phyloP scores from a whole-genome alignment of 2,113 vertebrate species.

The rat (Rattus norvegicus) region DNA sequence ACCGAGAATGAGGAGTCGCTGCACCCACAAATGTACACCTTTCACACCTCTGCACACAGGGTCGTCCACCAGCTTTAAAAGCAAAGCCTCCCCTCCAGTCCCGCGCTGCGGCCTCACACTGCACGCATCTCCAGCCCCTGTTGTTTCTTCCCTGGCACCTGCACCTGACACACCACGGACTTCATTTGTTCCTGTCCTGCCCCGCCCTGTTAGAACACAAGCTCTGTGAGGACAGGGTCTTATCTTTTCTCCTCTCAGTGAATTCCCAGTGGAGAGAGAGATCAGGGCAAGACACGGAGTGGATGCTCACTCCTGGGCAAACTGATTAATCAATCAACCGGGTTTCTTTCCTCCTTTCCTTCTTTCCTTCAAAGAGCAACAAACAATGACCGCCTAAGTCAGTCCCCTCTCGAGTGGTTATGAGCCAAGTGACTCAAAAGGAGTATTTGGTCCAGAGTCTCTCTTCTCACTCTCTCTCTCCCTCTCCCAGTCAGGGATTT shows the following conservation, averaged over 20 bases:
- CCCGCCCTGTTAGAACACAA: neutral
- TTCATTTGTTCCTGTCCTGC: neutral
- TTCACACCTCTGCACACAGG: neutral
- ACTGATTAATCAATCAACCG: neutral
- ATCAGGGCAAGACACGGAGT: neutral
- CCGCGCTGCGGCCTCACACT: rapidly evolving
- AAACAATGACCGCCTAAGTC: constrained; percentile 79
- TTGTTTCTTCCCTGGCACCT: rapidly evolving
- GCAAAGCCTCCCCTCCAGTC: neutral
- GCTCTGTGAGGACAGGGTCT: neutral
- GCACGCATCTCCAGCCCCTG: rapidly evolving
- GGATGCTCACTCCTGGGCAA: neutral
- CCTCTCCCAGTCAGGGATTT: constrained; percentile 89
- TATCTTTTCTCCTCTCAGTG: neutral
- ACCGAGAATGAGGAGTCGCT: neutral
- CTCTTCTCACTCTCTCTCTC: constrained; percentile 47
- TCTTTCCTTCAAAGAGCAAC: constrained; percentile 63
- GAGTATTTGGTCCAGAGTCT: constrained; percentile 84
- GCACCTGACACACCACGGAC: rapidly evolving
- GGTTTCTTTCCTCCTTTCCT: neutral
- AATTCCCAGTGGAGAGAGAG: neutral
- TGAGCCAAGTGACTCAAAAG: constrained; percentile 86
- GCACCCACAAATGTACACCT: neutral
- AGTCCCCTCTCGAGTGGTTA: constrained; percentile 82
- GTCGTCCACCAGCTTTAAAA: neutral